Percentiles rank a stretch among this genome's conserved stretches.
Evolutionary conservation across 2,797 vertebrate genomes (phyloP).

Genomic region (Iguana delicatissima): DNA sequence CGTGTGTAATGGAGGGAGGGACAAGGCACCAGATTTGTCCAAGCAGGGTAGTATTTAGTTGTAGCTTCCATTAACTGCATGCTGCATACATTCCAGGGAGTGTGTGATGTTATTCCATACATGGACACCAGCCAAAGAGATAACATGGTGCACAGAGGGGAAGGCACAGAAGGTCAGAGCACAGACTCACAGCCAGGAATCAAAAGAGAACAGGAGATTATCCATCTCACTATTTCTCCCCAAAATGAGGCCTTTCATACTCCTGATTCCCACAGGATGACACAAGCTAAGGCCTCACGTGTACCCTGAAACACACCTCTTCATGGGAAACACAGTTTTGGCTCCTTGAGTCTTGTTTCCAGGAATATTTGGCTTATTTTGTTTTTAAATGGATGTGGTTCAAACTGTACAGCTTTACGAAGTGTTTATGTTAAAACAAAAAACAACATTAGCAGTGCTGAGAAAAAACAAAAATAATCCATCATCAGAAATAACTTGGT

Average conservation of each 20-base stretch:
- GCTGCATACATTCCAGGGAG: not conserved
- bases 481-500: too few species aligned
- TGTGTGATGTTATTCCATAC: slow-evolving; percentile 3
- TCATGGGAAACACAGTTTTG: too few species aligned
- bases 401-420: not conserved
- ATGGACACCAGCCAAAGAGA: not conserved
- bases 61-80: not conserved
- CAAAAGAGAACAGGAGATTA: not conserved
- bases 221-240: not conserved
- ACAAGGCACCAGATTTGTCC: not conserved
- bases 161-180: not conserved
- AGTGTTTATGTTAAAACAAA: not conserved
- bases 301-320: not conserved
- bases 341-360: not conserved
- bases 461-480: too few species aligned
- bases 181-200: not conserved
- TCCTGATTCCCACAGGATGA: not conserved
- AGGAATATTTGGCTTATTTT: too few species aligned
- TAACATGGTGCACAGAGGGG: not conserved
- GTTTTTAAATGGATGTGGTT: not conserved
- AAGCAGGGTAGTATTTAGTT: not conserved
- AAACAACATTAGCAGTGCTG: too few species aligned
- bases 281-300: not conserved
- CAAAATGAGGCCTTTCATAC: not conserved
- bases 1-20: not conserved